Evolutionary conservation across 1,140 invertebrate genomes (phyloP).

Genomic region (Procambarus clarkii): DNA sequence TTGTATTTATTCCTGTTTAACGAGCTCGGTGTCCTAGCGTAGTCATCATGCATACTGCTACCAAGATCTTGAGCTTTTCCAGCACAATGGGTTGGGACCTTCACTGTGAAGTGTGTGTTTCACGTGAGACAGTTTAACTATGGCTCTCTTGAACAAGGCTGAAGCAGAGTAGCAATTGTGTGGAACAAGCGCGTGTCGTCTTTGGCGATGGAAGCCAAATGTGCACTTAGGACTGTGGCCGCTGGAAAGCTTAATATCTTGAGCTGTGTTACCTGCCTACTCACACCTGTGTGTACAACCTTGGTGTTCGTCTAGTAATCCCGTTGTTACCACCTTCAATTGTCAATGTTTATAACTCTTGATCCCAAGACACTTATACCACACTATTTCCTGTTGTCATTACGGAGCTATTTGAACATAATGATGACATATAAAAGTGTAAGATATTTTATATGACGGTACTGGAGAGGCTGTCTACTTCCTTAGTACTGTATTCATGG

Average conservation of each 20-base stretch:
- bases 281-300: background rate
- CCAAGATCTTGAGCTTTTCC: conserved; percentile 3
- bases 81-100: background rate
- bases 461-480: no score
- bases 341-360: background rate
- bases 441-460: no score
- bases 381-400: background rate
- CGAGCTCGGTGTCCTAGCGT: background rate
- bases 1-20: conserved; percentile 1
- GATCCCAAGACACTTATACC: background rate
- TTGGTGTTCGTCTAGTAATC: background rate
- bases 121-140: background rate
- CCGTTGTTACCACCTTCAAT: background rate
- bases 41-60: background rate
- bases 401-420: background rate
- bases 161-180: background rate
- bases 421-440: no score
- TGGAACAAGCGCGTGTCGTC: background rate
- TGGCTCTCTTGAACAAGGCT: background rate
- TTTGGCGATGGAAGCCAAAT: background rate
- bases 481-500: no score
- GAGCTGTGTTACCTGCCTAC: background rate
- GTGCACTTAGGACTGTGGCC: background rate
- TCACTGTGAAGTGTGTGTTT: background rate
- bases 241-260: conserved; percentile 7